Percentiles rank a stretch among this genome's conserved stretches.
phyloP scores from a whole-genome alignment of 2,888 invertebrate species.

The Hypselothyrea guttata region DNA sequence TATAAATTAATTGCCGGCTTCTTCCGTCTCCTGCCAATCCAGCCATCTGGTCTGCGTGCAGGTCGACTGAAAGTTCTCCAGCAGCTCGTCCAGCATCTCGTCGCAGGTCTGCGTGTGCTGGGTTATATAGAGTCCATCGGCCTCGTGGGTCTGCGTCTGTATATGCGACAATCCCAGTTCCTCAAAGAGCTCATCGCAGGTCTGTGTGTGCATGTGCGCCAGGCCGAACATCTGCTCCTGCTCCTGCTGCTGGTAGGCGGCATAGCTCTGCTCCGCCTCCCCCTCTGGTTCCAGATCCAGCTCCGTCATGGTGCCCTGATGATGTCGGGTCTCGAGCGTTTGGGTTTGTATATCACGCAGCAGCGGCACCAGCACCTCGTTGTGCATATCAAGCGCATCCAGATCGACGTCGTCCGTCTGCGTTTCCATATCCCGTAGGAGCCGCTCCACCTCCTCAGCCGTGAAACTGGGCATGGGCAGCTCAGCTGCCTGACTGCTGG shows the following conservation, averaged over 20 bases:
- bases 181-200: conserved; percentile 84
- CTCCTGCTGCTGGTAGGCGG: conserved; percentile 7
- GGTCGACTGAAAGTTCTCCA: conserved; percentile 79
- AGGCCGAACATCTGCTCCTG: conserved; percentile 46
- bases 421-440: conserved; percentile 85
- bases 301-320: conserved; percentile 64
- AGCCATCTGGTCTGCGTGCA: conserved; percentile 81
- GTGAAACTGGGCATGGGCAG: conserved; percentile 37
- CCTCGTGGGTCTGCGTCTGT: conserved; percentile 86
- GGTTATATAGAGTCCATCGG: conserved; percentile 75
- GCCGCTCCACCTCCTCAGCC: conserved; percentile 43
- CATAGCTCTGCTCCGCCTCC: conserved; percentile 2
- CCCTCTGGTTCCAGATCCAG: conserved; percentile 15
- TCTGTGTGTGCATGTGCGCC: conserved; percentile 81
- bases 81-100: conserved; percentile 75
- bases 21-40: conserved; percentile 55
- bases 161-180: conserved; percentile 85
- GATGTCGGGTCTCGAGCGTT: conserved; percentile 46
- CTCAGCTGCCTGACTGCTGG: conserved; percentile 6
- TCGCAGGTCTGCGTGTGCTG: conserved; percentile 81
- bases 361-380: conserved; percentile 48
- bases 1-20: no score
- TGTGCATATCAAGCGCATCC: conserved; percentile 38
- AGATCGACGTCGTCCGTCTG: conserved; percentile 83
- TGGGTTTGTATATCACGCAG: conserved; percentile 58